A percentile compares a stretch with the other conserved stretches of the same genome.
These are phyloP conservation scores for Steatornis caripensis DNA, from an alignment of 2,113 vertebrate species.

Conservation along the genomic window DNA sequence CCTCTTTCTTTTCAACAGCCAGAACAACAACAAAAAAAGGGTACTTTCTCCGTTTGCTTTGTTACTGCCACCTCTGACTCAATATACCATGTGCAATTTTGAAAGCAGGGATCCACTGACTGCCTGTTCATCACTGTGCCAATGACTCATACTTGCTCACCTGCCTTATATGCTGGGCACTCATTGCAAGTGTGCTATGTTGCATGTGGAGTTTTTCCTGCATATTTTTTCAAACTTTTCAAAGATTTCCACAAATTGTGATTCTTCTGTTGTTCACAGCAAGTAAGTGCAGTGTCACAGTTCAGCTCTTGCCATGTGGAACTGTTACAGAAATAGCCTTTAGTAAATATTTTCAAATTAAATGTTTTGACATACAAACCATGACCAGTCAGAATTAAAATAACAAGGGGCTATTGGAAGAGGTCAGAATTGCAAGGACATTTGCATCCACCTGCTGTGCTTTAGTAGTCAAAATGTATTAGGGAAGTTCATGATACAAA, in stretches of 20 bases:
- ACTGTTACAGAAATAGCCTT: neutral
- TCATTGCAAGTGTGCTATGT: accelerated
- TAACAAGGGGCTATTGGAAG: neutral
- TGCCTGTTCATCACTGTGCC: neutral
- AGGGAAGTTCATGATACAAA: neutral
- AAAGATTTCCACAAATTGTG: neutral
- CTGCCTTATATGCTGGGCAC: accelerated
- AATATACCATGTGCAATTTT: neutral
- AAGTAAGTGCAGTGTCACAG: neutral
- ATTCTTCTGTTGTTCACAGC: neutral
- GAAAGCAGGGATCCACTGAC: neutral
- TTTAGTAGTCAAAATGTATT: neutral
- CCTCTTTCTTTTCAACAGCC: neutral
- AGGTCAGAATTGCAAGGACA: neutral
- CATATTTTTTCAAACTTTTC: neutral
- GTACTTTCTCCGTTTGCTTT: neutral
- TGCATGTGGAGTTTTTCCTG: neutral
- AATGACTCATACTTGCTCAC: neutral
- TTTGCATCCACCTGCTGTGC: neutral
- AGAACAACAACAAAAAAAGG: neutral
- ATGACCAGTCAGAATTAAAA: neutral
- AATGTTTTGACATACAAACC: neutral
- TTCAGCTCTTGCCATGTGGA: neutral
- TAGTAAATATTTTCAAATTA: neutral
- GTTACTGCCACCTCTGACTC: neutral